Percentiles rank a stretch among this genome's conserved stretches.
Conservation (phyloP, 2,113 vertebrate species). For the Pipra filicauda region DNA sequence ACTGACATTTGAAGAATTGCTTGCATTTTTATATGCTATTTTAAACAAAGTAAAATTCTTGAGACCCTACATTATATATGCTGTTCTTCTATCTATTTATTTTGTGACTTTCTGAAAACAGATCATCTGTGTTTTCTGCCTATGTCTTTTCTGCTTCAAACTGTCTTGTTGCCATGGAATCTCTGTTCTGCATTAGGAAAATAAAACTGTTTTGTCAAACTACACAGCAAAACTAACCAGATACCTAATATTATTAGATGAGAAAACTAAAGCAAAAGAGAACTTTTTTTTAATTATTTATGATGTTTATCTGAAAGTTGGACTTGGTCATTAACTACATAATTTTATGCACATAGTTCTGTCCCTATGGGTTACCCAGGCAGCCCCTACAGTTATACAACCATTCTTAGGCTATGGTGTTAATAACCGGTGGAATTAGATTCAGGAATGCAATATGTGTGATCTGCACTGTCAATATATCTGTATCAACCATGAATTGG, state of each 20-base stretch:
- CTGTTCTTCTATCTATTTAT: neutral
- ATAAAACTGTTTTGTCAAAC: neutral
- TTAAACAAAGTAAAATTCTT: neutral
- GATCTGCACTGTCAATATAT: neutral
- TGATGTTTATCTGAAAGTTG: neutral
- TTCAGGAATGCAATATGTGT: neutral
- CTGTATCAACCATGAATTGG: neutral
- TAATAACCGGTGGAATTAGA: neutral
- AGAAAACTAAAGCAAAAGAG: neutral
- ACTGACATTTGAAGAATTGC: neutral
- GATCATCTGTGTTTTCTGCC: neutral
- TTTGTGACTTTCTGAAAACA: neutral
- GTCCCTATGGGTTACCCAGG: neutral
- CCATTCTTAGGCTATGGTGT: neutral
- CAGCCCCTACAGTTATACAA: neutral
- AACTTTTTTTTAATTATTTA: accelerated
- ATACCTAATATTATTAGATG: neutral
- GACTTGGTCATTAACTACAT: neutral
- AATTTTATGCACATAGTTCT: neutral
- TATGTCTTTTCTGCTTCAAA: neutral
- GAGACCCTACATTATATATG: neutral
- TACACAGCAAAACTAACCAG: neutral
- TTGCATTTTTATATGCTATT: neutral
- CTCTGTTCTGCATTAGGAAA: neutral
- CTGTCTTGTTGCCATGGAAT: neutral